A percentile compares a stretch with the other conserved stretches of the same genome.
These are phyloP conservation scores for Drosophila elegans DNA, from an alignment of 1,140 invertebrate species.

Conservation along the genomic window DNA sequence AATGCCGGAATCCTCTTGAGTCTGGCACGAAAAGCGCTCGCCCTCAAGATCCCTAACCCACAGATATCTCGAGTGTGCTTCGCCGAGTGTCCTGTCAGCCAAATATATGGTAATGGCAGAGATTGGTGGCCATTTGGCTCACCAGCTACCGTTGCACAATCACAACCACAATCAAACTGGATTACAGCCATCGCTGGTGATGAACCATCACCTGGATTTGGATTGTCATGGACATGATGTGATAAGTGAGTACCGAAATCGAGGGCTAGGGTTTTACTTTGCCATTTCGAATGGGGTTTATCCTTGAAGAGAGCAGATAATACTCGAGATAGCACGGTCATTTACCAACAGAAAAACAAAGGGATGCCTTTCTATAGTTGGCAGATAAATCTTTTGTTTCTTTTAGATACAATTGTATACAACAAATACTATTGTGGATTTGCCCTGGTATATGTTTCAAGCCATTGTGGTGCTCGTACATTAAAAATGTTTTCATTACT, in stretches of 20 bases:
- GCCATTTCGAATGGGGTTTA: background rate
- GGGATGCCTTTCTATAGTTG: background rate
- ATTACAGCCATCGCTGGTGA: conserved; percentile 87
- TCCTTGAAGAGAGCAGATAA: conserved; percentile 7
- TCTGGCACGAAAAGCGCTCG: conserved; percentile 10
- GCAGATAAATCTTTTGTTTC: conserved; percentile 3
- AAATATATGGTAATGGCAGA: conserved; percentile 87
- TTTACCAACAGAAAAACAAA: conserved; percentile 2
- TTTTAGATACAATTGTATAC: conserved; percentile 9
- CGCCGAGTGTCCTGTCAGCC: conserved; percentile 72
- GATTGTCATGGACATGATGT: conserved; percentile 85
- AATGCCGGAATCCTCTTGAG: conserved; percentile 59
- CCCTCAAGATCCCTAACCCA: conserved; percentile 15
- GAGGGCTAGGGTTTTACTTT: background rate
- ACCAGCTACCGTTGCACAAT: conserved; percentile 86
- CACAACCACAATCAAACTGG: conserved; percentile 86
- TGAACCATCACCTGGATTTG: conserved; percentile 86
- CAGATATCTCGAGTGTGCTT: conserved; percentile 56
- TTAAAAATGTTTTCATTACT: background rate
- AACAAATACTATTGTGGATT: background rate
- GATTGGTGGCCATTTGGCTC: conserved; percentile 87
- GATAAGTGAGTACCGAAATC: conserved; percentile 78
- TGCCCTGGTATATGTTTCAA: background rate
- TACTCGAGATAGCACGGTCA: background rate
- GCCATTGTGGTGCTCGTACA: background rate